A percentile compares a stretch with the other conserved stretches of the same genome.
phyloP scores from a whole-genome alignment of 2,888 invertebrate genomes.

The Lithosia quadra region DNA sequence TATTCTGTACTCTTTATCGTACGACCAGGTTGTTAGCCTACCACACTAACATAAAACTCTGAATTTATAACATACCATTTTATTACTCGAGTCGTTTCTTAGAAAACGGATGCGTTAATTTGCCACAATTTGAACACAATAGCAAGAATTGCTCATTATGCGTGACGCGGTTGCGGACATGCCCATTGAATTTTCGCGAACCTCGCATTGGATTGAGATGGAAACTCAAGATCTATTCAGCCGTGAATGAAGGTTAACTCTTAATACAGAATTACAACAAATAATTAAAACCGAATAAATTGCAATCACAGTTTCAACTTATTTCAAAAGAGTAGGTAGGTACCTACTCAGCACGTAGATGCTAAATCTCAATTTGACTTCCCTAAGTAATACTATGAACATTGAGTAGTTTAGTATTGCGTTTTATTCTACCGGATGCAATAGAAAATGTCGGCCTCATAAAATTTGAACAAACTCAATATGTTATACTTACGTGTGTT shows the following conservation, averaged over 20 bases:
- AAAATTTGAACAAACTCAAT: constrained; percentile 40
- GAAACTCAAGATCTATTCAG: constrained; percentile 31
- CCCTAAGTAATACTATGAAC: constrained; percentile 32
- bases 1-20: constrained; percentile 34
- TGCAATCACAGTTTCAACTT: not conserved
- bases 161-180: constrained; percentile 41
- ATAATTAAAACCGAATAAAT: not conserved
- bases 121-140: constrained; percentile 55
- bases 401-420: constrained; percentile 21
- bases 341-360: not conserved
- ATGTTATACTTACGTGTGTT: constrained; percentile 34
- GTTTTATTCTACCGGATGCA: constrained; percentile 40
- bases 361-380: constrained; percentile 19
- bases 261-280: constrained; percentile 11
- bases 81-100: constrained; percentile 47
- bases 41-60: constrained; percentile 36
- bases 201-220: constrained; percentile 33
- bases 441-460: constrained; percentile 42
- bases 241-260: constrained; percentile 36
- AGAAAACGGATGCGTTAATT: constrained; percentile 57
- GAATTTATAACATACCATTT: constrained; percentile 26
- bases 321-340: not conserved
- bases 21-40: constrained; percentile 25
- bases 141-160: constrained; percentile 44
- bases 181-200: constrained; percentile 42